Evolutionary conservation across 1,140 invertebrate genomes (phyloP).

Genomic region (Drosophila eugracilis): DNA sequence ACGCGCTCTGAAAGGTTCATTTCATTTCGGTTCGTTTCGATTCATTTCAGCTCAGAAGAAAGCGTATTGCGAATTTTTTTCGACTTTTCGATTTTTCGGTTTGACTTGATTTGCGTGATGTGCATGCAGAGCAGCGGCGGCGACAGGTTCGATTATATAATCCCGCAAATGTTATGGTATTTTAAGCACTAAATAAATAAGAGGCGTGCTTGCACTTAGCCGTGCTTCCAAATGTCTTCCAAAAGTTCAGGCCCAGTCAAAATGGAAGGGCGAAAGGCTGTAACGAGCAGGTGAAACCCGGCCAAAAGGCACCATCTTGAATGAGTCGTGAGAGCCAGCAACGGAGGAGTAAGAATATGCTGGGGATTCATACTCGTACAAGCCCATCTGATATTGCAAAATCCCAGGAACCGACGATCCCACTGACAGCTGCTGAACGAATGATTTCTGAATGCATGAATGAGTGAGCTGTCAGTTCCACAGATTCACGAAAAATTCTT

Average conservation of each 20-base stretch:
- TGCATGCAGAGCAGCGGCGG: constrained; percentile 58
- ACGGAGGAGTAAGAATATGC: constrained; percentile 14
- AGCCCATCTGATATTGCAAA: constrained; percentile 9
- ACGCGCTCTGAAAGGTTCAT: constrained; percentile 70
- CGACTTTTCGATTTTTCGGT: constrained; percentile 4
- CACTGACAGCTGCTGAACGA: constrained; percentile 3
- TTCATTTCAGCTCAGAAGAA: constrained; percentile 57
- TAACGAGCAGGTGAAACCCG: constrained; percentile 13
- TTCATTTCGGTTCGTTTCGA: constrained; percentile 43
- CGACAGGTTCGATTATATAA: constrained; percentile 66
- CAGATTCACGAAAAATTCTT: neutral
- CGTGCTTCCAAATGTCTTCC: constrained; percentile 50
- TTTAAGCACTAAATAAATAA: constrained; percentile 80
- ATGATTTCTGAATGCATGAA: constrained; percentile 15
- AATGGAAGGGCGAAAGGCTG: constrained; percentile 67
- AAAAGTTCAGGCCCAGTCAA: constrained; percentile 56
- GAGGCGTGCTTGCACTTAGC: constrained; percentile 51
- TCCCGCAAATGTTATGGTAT: constrained; percentile 77
- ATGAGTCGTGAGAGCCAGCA: constrained; percentile 18
- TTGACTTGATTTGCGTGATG: constrained; percentile 80
- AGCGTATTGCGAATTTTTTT: constrained; percentile 72
- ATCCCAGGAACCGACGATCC: neutral
- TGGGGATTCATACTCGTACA: neutral
- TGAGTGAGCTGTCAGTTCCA: constrained; percentile 6
- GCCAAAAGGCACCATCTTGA: constrained; percentile 14